Base-by-base conservation (phyloP, 2,113 vertebrate genomes). In the Corapipo altera region DNA sequence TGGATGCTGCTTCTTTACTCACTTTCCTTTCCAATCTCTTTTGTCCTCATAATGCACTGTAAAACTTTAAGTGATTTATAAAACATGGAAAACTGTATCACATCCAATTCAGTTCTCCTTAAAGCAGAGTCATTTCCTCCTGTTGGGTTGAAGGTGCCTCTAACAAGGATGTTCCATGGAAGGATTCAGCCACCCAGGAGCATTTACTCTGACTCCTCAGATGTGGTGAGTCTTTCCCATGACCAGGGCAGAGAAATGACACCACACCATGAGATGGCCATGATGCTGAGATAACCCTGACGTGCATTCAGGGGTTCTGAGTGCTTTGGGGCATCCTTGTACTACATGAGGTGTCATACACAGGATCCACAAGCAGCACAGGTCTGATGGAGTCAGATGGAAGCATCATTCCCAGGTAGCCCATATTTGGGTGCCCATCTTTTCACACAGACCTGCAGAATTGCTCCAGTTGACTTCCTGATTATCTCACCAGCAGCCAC, bases 1-100 rank as follows among this genome's bases (percentile, higher is more conserved):
- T 84, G 35, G 52, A 61, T 72, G 55, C 43, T 75, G 55, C 43
- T 83, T 81, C 85, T 93, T 88, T 92, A 64, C 71, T 88, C 24
- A 51, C 55, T 86, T 77, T 49, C 27, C 54, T 86, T 93, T 88
- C 55, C 62, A 37, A 48, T 73, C 76, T 71, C 66, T 89, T 92
- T 91, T 82, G 26, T 79, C 30, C 44, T 73, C 32, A 41, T 44
- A 65, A 67, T 55, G 83, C 89, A 65, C 44, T 59, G 33, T 70
- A 74, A 88, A 83, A 51, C 27, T 52, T 57, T 5, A 66, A 62
- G 67, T 77, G 15, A 46, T 80, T 74, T 88, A 48, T 67, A 49
- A 93, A 86, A 41, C 39, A 65, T 16, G 22, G 22, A 24, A 78
- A 86, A 49, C 5, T 54, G 21, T 20, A 64, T 77, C 57, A 44